Base-by-base conservation (phyloP, 2,888 invertebrate genomes). In the Caenorhabditis sp. region DNA sequence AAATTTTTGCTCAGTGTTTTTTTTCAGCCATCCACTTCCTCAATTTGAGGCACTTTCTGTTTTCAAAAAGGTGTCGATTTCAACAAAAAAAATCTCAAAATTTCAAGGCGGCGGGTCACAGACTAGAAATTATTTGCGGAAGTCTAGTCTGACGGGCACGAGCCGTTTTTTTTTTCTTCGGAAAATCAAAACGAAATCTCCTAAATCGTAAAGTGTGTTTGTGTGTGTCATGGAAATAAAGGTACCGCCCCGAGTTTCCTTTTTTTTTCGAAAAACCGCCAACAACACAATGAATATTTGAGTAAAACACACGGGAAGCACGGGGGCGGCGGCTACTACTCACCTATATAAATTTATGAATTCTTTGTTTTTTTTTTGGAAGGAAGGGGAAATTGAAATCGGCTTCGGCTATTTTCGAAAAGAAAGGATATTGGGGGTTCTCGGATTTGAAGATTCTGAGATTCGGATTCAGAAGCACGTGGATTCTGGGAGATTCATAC, bases 261-360 rank as follows among this genome's bases (percentile, higher is more conserved):
- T 26, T 26, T 54, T 26, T 26, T 26, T 54, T 22, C 12, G 19
- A 24, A 64, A 47, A 26, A 16, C 6, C 16, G 10, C 49, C 49
- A 59, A 74, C 44, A 77, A 69, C 59, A 69, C 77, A 70, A 77
- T 77, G 77, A 77, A 77, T 77, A 77, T 70, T 77, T 47, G 69
- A 77, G 77, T 38, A 70, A 47, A 68, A 51, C 66, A 51, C 51
- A 51, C 1, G 22, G 12, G 19, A 16, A 16, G 7, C n/a, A n/a
- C 8, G 35, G 59, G n/a, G 59, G 59, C 8, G 59, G 38, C 7
- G n/a, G 12, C 38, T 47, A 35, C 59, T 38, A 73, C 49, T 51
- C 72, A 73, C 72, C 51, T 61, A 59, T 41, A 56, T 69, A 59
- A 59, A 70, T 70, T 58, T 70, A 66, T 66, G 64, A 66, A 44